Conservation (phyloP, 2,797 vertebrate species). For the Pangasius djambal region DNA sequence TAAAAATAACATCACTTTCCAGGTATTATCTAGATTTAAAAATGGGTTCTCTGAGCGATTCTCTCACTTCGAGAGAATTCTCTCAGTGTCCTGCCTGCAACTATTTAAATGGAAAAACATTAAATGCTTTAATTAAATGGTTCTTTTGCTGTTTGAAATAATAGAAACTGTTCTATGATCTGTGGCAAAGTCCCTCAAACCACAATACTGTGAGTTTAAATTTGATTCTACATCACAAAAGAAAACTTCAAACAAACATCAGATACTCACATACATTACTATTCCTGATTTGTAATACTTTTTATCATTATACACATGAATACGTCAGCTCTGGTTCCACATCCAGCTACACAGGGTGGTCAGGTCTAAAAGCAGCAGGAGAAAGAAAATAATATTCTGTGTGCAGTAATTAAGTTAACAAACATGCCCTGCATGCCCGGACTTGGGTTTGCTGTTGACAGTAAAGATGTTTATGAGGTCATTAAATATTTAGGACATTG, state of each 20-base stretch:
- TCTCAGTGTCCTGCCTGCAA: not conserved
- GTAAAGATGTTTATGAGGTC: conserved; percentile 58
- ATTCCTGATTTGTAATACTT: conserved; percentile 1
- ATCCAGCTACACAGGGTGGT: not conserved
- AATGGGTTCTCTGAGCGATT: not conserved
- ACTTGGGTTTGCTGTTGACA: conserved; percentile 41
- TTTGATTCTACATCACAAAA: not conserved
- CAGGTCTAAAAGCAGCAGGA: conserved; percentile 25
- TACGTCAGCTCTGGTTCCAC: not conserved
- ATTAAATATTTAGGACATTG: conserved; percentile 55
- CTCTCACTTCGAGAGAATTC: too few species aligned
- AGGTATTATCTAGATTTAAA: not conserved
- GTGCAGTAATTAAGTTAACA: conserved; percentile 52
- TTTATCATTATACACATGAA: not conserved
- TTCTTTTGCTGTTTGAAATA: conserved; percentile 4
- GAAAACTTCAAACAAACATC: not conserved
- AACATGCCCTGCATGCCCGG: conserved; percentile 32
- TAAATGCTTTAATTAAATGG: not conserved
- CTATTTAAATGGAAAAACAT: not conserved
- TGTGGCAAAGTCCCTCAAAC: not conserved
- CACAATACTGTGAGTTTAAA: not conserved
- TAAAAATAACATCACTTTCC: not conserved
- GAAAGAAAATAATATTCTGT: conserved; percentile 36
- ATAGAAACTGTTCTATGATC: not conserved
- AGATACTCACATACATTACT: not conserved